A percentile compares a stretch with the other conserved stretches of the same genome.
phyloP scores from a whole-genome alignment of 2,888 invertebrate species.

The Seira sanloemensis region DNA sequence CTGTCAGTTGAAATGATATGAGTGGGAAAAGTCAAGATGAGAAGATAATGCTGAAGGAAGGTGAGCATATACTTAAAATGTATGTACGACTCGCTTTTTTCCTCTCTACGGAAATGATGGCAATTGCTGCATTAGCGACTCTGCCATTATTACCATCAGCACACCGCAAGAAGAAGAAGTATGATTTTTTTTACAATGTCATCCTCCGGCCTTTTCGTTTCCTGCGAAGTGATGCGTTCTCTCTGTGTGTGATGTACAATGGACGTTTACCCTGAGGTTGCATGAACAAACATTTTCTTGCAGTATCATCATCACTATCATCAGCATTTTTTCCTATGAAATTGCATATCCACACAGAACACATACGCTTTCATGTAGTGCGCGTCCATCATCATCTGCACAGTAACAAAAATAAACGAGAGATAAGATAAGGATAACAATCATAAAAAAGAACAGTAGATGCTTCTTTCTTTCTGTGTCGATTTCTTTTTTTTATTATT shows the following conservation, averaged over 20 bases:
- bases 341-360: neutral
- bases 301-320: neutral
- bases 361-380: too few relatives aligned
- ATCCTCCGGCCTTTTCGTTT: slow-evolving; percentile 8
- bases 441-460: slow-evolving; percentile 1
- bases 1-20: slow-evolving; percentile 4
- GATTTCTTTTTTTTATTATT: slow-evolving; percentile 20
- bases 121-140: neutral
- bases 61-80: neutral
- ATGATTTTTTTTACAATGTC: neutral
- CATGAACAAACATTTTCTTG: neutral
- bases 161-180: neutral
- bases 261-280: slow-evolving; percentile 4
- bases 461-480: neutral
- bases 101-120: neutral
- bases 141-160: neutral
- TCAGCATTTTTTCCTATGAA: neutral
- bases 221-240: neutral
- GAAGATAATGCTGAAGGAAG: neutral
- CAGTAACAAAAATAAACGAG: neutral
- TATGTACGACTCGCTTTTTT: neutral
- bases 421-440: slow-evolving; percentile 12
- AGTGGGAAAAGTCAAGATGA: slow-evolving; percentile 3
- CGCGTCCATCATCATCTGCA: too few relatives aligned
- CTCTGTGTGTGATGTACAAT: neutral